Evolutionary conservation across 2,888 invertebrate species (phyloP), one percentile per base, ranked within the genome.

Genomic region (Pantelozetes paolii): DNA sequence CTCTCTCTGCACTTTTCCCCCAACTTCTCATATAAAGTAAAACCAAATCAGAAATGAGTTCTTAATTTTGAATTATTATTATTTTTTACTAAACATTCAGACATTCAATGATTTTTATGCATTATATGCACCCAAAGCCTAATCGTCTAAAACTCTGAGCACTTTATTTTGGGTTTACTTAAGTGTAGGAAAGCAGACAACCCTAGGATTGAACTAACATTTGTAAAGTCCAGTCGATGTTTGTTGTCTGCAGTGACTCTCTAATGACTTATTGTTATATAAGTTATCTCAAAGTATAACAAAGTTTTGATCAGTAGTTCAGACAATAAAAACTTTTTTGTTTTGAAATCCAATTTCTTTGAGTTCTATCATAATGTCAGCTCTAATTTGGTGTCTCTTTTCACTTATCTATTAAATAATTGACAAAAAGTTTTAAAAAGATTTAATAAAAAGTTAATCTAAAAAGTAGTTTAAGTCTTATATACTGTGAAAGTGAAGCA

Each of bases 221-320:
- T 54, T 6, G 23, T 23, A 20, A 13, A 54, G 54, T 59, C 26
- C 26, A 30, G 28, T 6, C 59, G 23, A 6, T 59, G 28, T 59
- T 30, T 59, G 28, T 59, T 59, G 15, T 8, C 59, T 30, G 5
- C 59, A 59, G 15, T 59, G 18, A 57, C 2, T 45, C 30, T 59
- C 59, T 59, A 59, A 59, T 59, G 59, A 59, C 30, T 59, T 59
- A 59, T 59, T 59, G 59, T 59, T 15, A 54, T 28, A 54, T 54
- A 20, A 20, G 26, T 8, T 45, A 15, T 45, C 45, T 45, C 15
- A 45, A 11, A 45, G 8, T 20, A 54, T 54, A 20, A 6, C 23
- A 8, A 9, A 54, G 5, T 23, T 54, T 9, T 54, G 2, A 15
- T 36, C 36, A 9, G 9, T 36, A 5, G 5, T 15, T 8, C 54